These are phyloP conservation scores for Lutraria lutraria DNA, from an alignment of 2,888 invertebrate species.

Conservation along the genomic window DNA sequence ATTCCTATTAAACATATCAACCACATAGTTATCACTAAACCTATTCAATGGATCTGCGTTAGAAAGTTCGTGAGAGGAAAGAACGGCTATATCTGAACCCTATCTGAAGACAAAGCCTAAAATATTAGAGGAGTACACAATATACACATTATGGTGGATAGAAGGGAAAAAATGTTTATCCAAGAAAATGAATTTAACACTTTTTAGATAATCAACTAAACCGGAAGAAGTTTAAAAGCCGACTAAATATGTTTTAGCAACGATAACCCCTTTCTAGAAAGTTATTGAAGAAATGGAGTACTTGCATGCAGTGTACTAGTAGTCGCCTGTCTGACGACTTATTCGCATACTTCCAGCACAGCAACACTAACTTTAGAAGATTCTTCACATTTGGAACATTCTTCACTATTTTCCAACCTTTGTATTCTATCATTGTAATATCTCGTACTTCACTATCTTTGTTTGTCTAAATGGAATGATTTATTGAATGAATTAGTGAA, in stretches of 20 bases:
- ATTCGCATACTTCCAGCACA: not conserved
- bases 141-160: not conserved
- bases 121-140: too few species aligned
- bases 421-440: conserved; percentile 35
- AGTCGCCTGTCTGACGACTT: not conserved
- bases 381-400: conserved; percentile 37
- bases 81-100: not conserved
- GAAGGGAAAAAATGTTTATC: too few species aligned
- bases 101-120: not conserved
- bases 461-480: not conserved
- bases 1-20: conserved; percentile 19
- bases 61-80: not conserved
- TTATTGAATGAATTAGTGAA: not conserved
- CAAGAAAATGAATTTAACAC: not conserved
- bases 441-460: not conserved
- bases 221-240: not conserved
- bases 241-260: too few species aligned
- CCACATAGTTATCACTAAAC: not conserved
- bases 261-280: not conserved
- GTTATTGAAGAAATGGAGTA: not conserved
- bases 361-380: conserved; percentile 7
- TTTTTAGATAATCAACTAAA: too few species aligned
- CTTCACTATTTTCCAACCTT: conserved; percentile 32
- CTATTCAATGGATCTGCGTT: not conserved
- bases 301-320: conserved; percentile 33